Percentiles rank a stretch among this genome's conserved stretches.
phyloP scores from a whole-genome alignment of 2,113 vertebrate species.

The Zosterops borbonicus region DNA sequence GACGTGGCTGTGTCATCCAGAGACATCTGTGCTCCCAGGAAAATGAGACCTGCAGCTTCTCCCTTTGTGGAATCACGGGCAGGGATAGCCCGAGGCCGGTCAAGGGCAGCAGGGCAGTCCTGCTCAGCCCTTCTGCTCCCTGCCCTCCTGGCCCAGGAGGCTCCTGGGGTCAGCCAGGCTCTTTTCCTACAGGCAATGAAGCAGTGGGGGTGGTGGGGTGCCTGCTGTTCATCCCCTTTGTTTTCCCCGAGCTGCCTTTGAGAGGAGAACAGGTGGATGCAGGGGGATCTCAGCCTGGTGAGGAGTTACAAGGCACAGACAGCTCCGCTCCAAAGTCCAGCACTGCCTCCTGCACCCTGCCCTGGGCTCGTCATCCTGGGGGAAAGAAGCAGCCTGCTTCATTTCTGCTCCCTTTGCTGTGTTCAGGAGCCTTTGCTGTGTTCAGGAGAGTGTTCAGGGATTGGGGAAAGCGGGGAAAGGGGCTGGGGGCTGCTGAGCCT shows the following conservation, averaged over 20 bases:
- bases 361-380: background rate
- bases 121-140: background rate
- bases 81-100: rapidly evolving
- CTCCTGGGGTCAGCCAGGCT: background rate
- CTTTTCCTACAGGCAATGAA: background rate
- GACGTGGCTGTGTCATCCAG: background rate
- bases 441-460: rapidly evolving
- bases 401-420: background rate
- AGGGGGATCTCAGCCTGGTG: background rate
- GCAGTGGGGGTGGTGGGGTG: background rate
- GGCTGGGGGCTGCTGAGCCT: background rate
- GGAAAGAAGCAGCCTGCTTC: background rate
- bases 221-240: slow-evolving; percentile 42
- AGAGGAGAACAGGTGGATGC: background rate
- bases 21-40: slow-evolving; percentile 20
- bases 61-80: background rate
- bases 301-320: background rate
- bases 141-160: background rate
- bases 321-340: background rate
- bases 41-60: background rate
- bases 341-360: background rate
- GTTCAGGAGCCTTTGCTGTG: background rate
- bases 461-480: background rate
- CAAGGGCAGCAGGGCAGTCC: background rate
- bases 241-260: background rate